phyloP scores from a whole-genome alignment of 1,140 invertebrate genomes.

The Drosophila hydei region DNA sequence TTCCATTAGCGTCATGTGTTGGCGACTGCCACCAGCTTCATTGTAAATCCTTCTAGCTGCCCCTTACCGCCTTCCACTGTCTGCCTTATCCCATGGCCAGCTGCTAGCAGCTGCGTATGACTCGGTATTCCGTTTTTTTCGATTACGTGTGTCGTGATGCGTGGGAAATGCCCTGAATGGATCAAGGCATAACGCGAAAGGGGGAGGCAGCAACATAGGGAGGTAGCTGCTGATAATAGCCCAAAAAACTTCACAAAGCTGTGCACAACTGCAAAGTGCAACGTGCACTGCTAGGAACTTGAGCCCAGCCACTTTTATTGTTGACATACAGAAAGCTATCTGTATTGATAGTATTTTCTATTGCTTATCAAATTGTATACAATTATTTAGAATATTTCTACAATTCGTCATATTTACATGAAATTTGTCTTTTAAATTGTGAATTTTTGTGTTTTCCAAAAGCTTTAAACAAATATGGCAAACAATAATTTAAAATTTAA shows the following conservation, averaged over 20 bases:
- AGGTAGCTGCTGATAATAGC: background rate
- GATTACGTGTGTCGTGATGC: slow-evolving; percentile 24
- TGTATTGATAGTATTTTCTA: too few species aligned
- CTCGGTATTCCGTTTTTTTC: background rate
- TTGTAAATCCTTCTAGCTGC: slow-evolving; percentile 10
- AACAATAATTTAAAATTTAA: too few species aligned
- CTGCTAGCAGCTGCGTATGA: slow-evolving; percentile 16
- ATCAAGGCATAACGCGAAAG: slow-evolving; percentile 4
- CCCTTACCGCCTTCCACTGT: background rate
- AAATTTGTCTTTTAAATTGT: too few species aligned
- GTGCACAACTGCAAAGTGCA: background rate
- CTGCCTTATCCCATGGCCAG: slow-evolving; percentile 22
- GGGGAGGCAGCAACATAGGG: too few species aligned
- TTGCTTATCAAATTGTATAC: too few species aligned
- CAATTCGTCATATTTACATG: too few species aligned
- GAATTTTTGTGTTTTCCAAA: too few species aligned
- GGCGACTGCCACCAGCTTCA: slow-evolving; percentile 12
- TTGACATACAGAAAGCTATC: background rate
- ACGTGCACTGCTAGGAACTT: too few species aligned
- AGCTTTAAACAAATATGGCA: too few species aligned
- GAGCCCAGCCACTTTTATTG: background rate
- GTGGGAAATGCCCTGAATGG: slow-evolving; percentile 14
- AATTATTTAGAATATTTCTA: too few species aligned
- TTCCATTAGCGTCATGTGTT: slow-evolving; percentile 54
- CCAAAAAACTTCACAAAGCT: background rate